A percentile compares a stretch with the other conserved stretches of the same genome.
phyloP scores from a whole-genome alignment of 2,888 invertebrate species.

The Toxonevra muliebris region DNA sequence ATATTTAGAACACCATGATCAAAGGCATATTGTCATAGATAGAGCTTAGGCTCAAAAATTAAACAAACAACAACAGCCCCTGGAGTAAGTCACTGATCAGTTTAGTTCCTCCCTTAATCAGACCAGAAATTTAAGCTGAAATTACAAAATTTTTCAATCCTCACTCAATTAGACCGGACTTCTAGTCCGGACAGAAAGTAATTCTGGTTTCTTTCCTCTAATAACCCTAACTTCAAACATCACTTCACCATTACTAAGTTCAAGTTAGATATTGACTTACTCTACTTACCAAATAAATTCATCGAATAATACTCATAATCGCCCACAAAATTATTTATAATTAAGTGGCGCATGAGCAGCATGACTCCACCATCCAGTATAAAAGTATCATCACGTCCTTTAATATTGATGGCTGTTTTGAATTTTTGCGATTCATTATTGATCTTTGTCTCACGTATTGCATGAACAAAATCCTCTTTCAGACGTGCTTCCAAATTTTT shows the following conservation, averaged over 20 bases:
- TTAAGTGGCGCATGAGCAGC: constrained; percentile 55
- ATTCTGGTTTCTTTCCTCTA: no score
- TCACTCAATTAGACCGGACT: no score
- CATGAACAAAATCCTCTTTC: constrained; percentile 49
- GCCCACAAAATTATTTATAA: constrained; percentile 53
- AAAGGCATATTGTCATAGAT: no score
- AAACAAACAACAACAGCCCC: no score
- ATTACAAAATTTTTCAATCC: no score
- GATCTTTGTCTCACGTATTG: constrained; percentile 52
- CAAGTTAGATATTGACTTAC: no score
- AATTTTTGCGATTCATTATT: constrained; percentile 53
- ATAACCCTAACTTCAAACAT: neutral
- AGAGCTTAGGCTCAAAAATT: no score
- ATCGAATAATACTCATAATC: constrained; percentile 53
- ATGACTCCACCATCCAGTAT: constrained; percentile 57
- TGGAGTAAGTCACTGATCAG: no score
- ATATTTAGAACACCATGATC: no score
- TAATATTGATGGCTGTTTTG: constrained; percentile 54
- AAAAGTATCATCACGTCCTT: constrained; percentile 53
- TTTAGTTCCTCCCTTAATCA: no score
- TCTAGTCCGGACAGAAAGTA: no score
- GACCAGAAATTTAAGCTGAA: no score
- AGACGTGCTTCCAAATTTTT: constrained; percentile 51
- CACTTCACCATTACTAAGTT: neutral
- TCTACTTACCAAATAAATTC: constrained; percentile 50